Evolutionary conservation across 92 coral and sea anemone species (phyloP).

Genomic region (Actinostola sp.): DNA sequence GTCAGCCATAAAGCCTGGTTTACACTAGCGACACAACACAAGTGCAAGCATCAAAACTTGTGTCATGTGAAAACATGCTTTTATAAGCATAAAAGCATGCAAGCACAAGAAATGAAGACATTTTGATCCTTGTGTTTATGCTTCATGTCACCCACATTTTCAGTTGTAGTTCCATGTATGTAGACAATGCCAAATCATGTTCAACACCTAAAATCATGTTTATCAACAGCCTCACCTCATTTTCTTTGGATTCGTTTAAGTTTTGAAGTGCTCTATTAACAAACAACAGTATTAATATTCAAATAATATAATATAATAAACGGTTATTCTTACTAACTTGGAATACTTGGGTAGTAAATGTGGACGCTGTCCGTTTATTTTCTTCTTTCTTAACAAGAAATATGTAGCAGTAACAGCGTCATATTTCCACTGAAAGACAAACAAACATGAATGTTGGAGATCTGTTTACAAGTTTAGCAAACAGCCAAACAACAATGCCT

Average conservation of each 20-base stretch:
- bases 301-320: too few species aligned
- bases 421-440: slow-evolving; percentile 79
- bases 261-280: slow-evolving; percentile 18
- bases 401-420: slow-evolving; percentile 82
- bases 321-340: too few species aligned
- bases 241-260: slow-evolving; percentile 56
- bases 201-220: neutral
- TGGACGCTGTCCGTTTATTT: slow-evolving; percentile 74
- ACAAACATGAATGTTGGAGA: neutral
- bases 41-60: too few species aligned
- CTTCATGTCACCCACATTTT: too few species aligned
- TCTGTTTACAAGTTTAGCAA: neutral
- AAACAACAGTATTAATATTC: neutral
- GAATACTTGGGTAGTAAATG: slow-evolving; percentile 69
- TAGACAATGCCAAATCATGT: neutral
- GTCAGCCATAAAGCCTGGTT: too few species aligned
- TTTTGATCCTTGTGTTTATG: too few species aligned
- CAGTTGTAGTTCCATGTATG: too few species aligned
- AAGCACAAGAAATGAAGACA: too few species aligned
- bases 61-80: too few species aligned
- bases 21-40: too few species aligned
- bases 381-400: slow-evolving; percentile 85
- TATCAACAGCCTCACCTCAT: slow-evolving; percentile 35
- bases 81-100: too few species aligned
- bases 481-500: too few species aligned